phyloP scores from a whole-genome alignment of 2,888 invertebrate species.

The Drosophila acutilabella region DNA sequence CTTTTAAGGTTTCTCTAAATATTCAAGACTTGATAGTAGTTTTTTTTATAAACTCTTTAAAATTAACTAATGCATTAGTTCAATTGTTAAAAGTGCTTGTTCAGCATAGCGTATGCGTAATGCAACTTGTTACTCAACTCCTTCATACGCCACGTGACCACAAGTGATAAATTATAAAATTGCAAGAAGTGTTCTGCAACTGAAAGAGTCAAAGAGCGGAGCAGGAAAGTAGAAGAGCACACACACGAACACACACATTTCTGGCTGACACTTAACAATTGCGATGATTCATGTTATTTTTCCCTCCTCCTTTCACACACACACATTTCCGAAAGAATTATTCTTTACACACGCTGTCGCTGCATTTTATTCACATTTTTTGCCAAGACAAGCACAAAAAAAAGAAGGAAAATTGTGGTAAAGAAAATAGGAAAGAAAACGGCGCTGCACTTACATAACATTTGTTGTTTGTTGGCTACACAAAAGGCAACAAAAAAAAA shows the following conservation, averaged over 20 bases:
- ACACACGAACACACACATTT: conserved; percentile 43
- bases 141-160: conserved; percentile 51
- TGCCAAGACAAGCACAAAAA: conserved; percentile 57
- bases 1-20: no score
- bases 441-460: conserved; percentile 52
- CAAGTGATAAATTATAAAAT: conserved; percentile 9
- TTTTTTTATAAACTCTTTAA: no score
- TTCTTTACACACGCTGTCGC: conserved; percentile 25
- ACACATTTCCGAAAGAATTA: background rate
- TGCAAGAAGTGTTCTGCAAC: background rate
- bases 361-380: conserved; percentile 58
- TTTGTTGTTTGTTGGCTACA: conserved; percentile 8
- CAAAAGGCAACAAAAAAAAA: background rate
- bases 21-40: no score
- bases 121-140: conserved; percentile 21
- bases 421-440: conserved; percentile 41
- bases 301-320: background rate
- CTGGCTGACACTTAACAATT: conserved; percentile 21
- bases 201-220: background rate
- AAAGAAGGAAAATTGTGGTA: conserved; percentile 5
- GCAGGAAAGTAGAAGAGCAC: conserved; percentile 8
- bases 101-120: conserved; percentile 67
- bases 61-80: conserved; percentile 21
- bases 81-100: conserved; percentile 12
- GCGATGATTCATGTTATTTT: conserved; percentile 57